Evolutionary conservation across 2,797 vertebrate genomes (phyloP), one percentile per base, ranked within the genome.

Genomic region (Sebastolobus altivelis): DNA sequence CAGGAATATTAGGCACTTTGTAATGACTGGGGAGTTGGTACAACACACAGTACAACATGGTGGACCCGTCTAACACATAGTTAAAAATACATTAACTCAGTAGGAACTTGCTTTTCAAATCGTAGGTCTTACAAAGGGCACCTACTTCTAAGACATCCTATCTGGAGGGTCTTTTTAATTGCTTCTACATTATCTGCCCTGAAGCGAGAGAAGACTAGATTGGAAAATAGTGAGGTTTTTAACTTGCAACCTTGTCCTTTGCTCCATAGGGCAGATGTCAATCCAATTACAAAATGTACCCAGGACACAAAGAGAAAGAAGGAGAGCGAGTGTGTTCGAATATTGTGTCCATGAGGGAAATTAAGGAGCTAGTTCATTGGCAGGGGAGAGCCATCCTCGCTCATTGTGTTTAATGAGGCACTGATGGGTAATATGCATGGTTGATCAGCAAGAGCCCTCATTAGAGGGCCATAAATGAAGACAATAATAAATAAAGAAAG

Each of bases 381-480:
- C 93, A 91, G 84, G 93, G 94, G 94, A 95, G 88, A 91, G 93
- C 90, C 90, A 93, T 93, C 92, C 91, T 88, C 89, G 93, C 93
- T 95, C 93, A 93, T 94, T 93, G 93, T 92, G 93, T 91, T 94
- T 95, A 96, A 96, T 96, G 95, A 96, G 95, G 92, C 95, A 94
- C 95, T 95, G 95, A 96, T 95, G 95, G 93, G 93, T 95, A 95
- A 95, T 95, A 95, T 93, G 94, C 94, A 94, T 95, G 94, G 94
- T 91, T 94, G 95, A 96, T 96, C 95, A 95, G 92, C 93, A 90
- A 93, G 91, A 94, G 92, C 90, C 88, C 95, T 96, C 94, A 95
- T 96, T 96, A 96, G 92, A 94, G 90, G 87, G 83, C 91, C 85
- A 91, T 91, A 94, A 93, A 94, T 92, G 93, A 94, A 94, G 94